Percentiles rank a stretch among this genome's conserved stretches.
These are phyloP conservation scores for Tinea semifulvella DNA, from an alignment of 2,888 invertebrate species.

Conservation along the genomic window DNA sequence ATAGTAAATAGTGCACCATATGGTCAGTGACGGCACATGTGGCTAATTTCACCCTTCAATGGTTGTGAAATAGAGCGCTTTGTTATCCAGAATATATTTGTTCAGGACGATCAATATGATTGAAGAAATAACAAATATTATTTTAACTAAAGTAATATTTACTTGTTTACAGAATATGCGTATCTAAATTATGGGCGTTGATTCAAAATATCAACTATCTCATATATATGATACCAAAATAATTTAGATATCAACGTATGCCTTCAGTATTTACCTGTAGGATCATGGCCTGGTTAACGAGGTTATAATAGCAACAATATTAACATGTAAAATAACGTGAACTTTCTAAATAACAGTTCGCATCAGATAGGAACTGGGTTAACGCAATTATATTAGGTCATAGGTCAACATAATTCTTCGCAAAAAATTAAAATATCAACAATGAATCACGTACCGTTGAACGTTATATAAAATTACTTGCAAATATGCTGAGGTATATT, in stretches of 20 bases:
- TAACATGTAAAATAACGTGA: constrained; percentile 6
- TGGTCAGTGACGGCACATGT: background rate
- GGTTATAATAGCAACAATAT: constrained; percentile 8
- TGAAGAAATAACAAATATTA: background rate
- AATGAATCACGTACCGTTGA: constrained; percentile 7
- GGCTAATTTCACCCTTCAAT: constrained; percentile 7
- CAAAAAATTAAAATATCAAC: constrained; percentile 9
- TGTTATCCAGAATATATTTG: background rate
- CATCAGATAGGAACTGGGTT: constrained; percentile 1
- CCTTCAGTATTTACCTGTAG: constrained; percentile 5
- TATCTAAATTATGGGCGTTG: background rate
- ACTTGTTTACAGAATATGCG: background rate
- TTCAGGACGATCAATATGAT: background rate
- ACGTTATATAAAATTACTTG: constrained; percentile 3
- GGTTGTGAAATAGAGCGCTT: constrained; percentile 2
- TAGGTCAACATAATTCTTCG: constrained; percentile 8
- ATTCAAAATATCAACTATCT: background rate
- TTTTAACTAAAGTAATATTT: background rate
- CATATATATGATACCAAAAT: background rate
- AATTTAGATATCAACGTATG: background rate
- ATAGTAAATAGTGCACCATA: constrained; percentile 10
- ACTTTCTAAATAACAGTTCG: constrained; percentile 13
- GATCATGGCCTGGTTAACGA: constrained; percentile 10
- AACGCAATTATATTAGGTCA: constrained; percentile 13
- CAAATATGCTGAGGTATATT: background rate